Evolutionary conservation across 2,888 invertebrate genomes (phyloP), one percentile per base, ranked within the genome.

Genomic region (Andrena minutula): DNA sequence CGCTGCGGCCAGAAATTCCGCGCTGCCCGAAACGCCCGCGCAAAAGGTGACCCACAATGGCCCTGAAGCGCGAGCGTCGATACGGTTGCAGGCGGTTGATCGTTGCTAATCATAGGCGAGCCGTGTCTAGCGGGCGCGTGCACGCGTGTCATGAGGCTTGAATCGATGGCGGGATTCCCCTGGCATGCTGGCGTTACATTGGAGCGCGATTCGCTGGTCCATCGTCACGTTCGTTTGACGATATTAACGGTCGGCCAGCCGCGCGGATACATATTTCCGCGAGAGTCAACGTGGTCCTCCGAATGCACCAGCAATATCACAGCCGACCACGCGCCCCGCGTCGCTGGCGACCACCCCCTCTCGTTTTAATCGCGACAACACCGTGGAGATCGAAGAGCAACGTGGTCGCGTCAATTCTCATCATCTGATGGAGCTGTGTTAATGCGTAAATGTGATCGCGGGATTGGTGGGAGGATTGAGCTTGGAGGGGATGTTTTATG

Each of bases 241-340:
- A 58, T 86, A 76, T 73, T 53, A 77, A 81, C 76, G 75, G 73
- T 73, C 73, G 65, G 68, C 53, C 66, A 56, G 30, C 28, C 76
- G 65, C 49, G 63, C 69, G 65, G 74, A 75, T 78, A 83, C 86
- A 78, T 83, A 86, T 83, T 86, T 83, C 86, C 64, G 49, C 75
- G 53, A 86, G 77, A 83, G 75, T 83, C 83, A 41, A 72, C 75
- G 74, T 65, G 81, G 30, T 16, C 72, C n/a, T 12, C 20, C 56
- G 61, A 79, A 82, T 35, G 30, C 51, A 63, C 26, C 28, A 12
- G 60, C 32, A 35, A 23, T 16, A 41, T 64, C 69, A 51, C 56
- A 49, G 20, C 12, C 28, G 47, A 2, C 58, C 30, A 65, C 56
- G 30, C 26, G 30, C 30, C 28, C n/a, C 5, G 12, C 53, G 28